These are phyloP conservation scores for Ypsolopha sequella DNA, from an alignment of 2,888 invertebrate genomes.

Conservation along the genomic window DNA sequence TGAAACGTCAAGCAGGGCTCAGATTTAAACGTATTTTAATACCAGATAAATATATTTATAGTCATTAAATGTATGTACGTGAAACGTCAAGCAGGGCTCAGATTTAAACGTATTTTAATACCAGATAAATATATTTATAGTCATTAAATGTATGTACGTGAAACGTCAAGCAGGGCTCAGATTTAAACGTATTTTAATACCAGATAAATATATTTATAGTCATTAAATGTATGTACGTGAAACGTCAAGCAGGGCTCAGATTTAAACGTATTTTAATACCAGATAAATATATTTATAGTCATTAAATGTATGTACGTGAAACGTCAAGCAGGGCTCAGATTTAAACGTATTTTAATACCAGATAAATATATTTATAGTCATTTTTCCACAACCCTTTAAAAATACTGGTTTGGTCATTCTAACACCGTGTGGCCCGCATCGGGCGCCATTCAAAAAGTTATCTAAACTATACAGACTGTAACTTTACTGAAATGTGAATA, in stretches of 20 bases:
- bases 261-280: conserved; percentile 10
- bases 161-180: conserved; percentile 36
- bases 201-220: conserved; percentile 13
- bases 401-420: conserved; percentile 6
- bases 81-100: conserved; percentile 35
- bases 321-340: conserved; percentile 34
- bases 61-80: no score
- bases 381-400: conserved; percentile 65
- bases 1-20: conserved; percentile 35
- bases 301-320: no score
- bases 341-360: conserved; percentile 9
- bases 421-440: conserved; percentile 3
- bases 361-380: conserved; percentile 26
- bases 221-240: neutral
- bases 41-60: conserved; percentile 14
- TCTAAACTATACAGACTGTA: conserved; percentile 14
- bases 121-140: conserved; percentile 13
- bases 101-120: conserved; percentile 9
- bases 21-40: conserved; percentile 8
- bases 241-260: conserved; percentile 35
- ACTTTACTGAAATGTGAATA: conserved; percentile 15
- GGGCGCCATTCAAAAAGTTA: conserved; percentile 13
- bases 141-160: no score
- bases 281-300: conserved; percentile 12
- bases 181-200: conserved; percentile 9